A percentile compares a stretch with the other conserved stretches of the same genome.
Evolutionary conservation across 2,888 invertebrate species (phyloP).

Genomic region (Ditula angustiorana): DNA sequence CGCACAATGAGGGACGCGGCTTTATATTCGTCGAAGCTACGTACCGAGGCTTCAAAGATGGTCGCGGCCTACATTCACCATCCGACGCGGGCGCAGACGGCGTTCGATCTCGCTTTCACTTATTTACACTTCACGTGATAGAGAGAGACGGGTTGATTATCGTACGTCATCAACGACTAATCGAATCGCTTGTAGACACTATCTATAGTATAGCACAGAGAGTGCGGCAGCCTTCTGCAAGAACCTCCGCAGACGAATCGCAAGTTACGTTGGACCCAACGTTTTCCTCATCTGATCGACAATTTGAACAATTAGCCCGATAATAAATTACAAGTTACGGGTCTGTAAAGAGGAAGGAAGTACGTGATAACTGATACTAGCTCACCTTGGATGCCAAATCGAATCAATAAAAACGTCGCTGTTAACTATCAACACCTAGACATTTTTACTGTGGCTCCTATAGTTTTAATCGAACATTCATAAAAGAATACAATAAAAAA

Average conservation of each 20-base stretch:
- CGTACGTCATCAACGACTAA: conserved; percentile 63
- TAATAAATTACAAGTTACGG: conserved; percentile 8
- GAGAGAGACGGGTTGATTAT: conserved; percentile 55
- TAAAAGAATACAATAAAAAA: not conserved
- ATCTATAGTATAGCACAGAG: conserved; percentile 42
- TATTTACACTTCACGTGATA: conserved; percentile 43
- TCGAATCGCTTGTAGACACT: conserved; percentile 54
- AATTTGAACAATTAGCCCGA: conserved; percentile 21
- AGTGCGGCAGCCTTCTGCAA: conserved; percentile 62
- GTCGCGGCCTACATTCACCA: conserved; percentile 84
- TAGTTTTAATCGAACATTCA: not conserved
- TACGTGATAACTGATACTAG: conserved; percentile 23
- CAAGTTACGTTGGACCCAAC: conserved; percentile 14
- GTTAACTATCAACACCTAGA: not conserved
- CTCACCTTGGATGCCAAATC: conserved; percentile 29
- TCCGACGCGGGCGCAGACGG: conserved; percentile 73
- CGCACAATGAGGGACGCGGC: conserved; percentile 61
- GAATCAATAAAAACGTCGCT: conserved; percentile 10
- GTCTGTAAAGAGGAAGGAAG: conserved; percentile 25
- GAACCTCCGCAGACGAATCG: conserved; percentile 60
- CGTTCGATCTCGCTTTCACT: conserved; percentile 66
- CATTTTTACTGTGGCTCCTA: too few relatives aligned
- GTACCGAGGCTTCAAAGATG: conserved; percentile 79
- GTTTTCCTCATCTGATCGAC: conserved; percentile 18
- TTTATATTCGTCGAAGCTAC: conserved; percentile 73